A percentile compares a stretch with the other conserved stretches of the same genome.
phyloP scores from a whole-genome alignment of 1,140 invertebrate genomes.

The Thaumetopoea pityocampa region DNA sequence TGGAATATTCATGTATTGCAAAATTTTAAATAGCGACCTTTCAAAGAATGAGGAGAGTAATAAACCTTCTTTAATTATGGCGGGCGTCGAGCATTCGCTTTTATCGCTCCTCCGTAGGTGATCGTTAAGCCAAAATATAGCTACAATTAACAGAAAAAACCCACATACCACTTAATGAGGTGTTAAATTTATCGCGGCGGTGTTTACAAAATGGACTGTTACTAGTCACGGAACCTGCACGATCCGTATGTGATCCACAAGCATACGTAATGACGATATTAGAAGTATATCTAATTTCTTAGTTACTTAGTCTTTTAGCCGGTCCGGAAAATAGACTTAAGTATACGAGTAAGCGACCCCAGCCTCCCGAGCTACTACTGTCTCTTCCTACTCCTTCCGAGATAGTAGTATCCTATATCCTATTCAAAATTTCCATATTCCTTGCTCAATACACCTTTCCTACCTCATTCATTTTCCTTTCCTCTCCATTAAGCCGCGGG shows the following conservation, averaged over 20 bases:
- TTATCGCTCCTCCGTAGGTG: conserved; percentile 54
- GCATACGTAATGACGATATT: too few relatives aligned
- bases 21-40: conserved; percentile 30
- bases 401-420: too few relatives aligned
- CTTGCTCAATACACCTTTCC: too few relatives aligned
- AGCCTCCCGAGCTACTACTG: too few relatives aligned
- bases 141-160: conserved; percentile 67
- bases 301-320: too few relatives aligned
- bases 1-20: conserved; percentile 1
- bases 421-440: too few relatives aligned
- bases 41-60: conserved; percentile 39
- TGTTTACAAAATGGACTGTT: conserved; percentile 24
- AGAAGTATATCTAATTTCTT: too few relatives aligned
- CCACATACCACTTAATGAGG: conserved; percentile 53
- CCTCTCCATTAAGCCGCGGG: too few relatives aligned
- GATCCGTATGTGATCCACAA: conserved; percentile 7
- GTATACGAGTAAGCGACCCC: too few relatives aligned
- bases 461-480: too few relatives aligned
- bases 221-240: conserved; percentile 21
- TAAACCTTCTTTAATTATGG: conserved; percentile 59
- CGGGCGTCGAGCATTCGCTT: conserved; percentile 44
- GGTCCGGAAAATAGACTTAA: too few relatives aligned
- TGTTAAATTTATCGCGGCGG: conserved; percentile 50
- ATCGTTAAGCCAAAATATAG: conserved; percentile 61
- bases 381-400: too few relatives aligned